Conservation (phyloP, 2,797 vertebrate genomes). For the Hylomyscus alleni region DNA sequence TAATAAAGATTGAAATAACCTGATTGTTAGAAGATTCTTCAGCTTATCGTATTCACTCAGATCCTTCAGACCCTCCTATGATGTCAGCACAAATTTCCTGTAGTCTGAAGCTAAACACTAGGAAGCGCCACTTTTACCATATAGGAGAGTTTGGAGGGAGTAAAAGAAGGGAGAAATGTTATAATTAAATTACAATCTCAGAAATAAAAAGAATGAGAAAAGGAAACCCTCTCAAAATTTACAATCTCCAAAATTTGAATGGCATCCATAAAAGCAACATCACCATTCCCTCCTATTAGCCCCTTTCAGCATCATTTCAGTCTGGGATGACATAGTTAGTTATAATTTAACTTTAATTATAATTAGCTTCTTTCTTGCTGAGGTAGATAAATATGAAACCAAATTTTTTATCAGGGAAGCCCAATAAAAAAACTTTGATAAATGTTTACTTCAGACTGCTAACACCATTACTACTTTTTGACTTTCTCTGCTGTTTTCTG, state of each 20-base stretch:
- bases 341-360: no score
- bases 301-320: not conserved
- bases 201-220: not conserved
- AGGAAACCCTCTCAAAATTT: not conserved
- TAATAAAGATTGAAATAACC: not conserved
- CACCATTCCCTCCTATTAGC: not conserved
- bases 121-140: not conserved
- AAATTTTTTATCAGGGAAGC: not conserved
- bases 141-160: not conserved
- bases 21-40: not conserved
- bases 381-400: not conserved
- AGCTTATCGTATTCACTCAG: not conserved
- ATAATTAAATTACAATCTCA: not conserved
- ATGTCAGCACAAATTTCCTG: not conserved
- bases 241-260: not conserved
- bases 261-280: not conserved
- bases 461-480: not conserved
- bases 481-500: not conserved
- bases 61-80: not conserved
- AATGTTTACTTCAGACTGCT: constrained; percentile 49
- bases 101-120: constrained; percentile 34
- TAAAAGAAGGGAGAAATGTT: not conserved
- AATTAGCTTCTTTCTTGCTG: not conserved
- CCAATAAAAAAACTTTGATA: constrained; percentile 13
- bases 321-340: not conserved